These are phyloP conservation scores for Ivindomyrus marchei DNA, from an alignment of 2,113 vertebrate genomes.

Conservation along the genomic window DNA sequence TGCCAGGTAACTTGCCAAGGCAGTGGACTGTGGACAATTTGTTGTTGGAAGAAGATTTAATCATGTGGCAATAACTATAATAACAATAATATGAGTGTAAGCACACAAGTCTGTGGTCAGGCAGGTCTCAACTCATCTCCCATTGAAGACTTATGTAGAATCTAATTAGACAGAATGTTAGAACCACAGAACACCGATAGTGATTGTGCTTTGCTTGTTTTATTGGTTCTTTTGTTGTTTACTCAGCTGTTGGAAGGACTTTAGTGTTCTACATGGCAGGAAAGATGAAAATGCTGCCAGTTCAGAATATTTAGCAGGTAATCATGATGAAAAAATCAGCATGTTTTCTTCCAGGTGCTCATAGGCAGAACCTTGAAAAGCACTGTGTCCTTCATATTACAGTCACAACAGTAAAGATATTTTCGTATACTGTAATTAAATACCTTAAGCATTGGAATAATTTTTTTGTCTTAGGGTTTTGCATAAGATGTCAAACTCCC, in stretches of 20 bases:
- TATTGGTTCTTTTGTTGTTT: neutral
- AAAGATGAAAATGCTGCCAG: neutral
- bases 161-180: neutral
- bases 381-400: neutral
- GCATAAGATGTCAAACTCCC: neutral
- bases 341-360: neutral
- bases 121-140: neutral
- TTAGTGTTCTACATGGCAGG: neutral
- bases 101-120: neutral
- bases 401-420: neutral
- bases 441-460: neutral
- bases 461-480: neutral
- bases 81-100: neutral
- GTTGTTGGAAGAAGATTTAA: slow-evolving; percentile 37
- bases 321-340: neutral
- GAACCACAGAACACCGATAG: neutral
- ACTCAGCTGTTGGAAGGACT: neutral
- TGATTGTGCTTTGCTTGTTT: neutral
- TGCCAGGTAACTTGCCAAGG: slow-evolving; percentile 36
- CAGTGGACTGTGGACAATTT: slow-evolving; percentile 38
- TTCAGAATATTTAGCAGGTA: neutral
- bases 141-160: neutral
- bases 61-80: slow-evolving; percentile 17
- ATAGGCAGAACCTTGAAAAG: neutral
- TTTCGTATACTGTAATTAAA: neutral